Evolutionary conservation across 2,113 vertebrate species (phyloP).

Genomic region (Dascyllus trimaculatus): DNA sequence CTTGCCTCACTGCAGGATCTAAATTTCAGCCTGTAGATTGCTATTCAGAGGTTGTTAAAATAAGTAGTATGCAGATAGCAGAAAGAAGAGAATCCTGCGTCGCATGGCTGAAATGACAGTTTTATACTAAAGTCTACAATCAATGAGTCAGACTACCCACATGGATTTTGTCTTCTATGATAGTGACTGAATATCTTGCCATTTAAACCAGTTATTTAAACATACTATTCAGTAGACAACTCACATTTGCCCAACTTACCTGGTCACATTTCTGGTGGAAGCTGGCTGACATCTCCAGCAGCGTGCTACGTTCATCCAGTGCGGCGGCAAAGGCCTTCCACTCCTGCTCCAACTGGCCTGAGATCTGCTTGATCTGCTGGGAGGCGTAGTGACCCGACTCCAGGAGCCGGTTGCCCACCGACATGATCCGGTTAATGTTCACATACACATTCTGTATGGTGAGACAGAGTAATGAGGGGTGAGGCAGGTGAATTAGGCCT

Average conservation of each 20-base stretch:
- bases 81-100: too few species aligned
- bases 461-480: too few species aligned
- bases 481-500: not conserved
- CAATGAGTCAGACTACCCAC: too few species aligned
- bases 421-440: slow-evolving; percentile 99
- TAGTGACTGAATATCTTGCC: not conserved
- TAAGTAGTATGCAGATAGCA: too few species aligned
- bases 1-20: too few species aligned
- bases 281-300: slow-evolving; percentile 96
- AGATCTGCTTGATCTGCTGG: slow-evolving; percentile 98
- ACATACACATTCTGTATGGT: slow-evolving; percentile 94
- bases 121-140: too few species aligned
- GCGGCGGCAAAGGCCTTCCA: slow-evolving; percentile 98
- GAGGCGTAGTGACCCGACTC: slow-evolving; percentile 98
- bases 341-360: slow-evolving; percentile 95
- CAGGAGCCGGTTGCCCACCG: slow-evolving; percentile 95
- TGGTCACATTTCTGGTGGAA: slow-evolving; percentile 99
- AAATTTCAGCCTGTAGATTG: too few species aligned
- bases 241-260: slow-evolving; percentile 75
- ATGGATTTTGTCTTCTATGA: not conserved
- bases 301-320: slow-evolving; percentile 95
- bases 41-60: too few species aligned
- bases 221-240: not conserved
- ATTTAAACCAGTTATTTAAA: not conserved
- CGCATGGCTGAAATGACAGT: too few species aligned